Base-by-base conservation (phyloP, 2,113 vertebrate genomes). In the Perognathus longimembris region DNA sequence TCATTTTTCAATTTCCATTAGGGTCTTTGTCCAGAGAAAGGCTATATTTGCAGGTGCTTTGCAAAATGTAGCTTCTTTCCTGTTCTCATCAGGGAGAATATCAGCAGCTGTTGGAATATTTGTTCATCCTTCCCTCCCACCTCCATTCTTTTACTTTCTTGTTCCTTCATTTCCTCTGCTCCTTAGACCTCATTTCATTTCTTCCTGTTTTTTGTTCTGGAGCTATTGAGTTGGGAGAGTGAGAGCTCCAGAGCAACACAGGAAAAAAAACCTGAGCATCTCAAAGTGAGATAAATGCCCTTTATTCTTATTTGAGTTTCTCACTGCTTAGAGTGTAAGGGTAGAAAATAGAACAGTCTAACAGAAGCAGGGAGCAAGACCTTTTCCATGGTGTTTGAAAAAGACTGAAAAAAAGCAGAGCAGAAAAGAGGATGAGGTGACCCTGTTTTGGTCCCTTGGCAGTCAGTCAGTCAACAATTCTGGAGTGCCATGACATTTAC, bases 241-340 rank as follows among this genome's bases (percentile, higher is more conserved):
- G 34, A 95, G 38, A 93, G 45, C 71, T 84, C 64, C 36, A 80
- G 73, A 89, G 74, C 66, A 88, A 28, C 12, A 11, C 22, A 76
- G 45, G 14, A 71, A 70, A 67, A n/a, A 7, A 75, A 76, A 3
- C 6, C 36, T 76, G 75, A 91, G 77, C 45, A 10, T 87, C 80
- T 94, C 90, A 80, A 64, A 94, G 95, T 93, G 89, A 90, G 42
- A 93, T 71, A 94, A 88, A 89, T 95, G 82, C 20, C 86, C 83
- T 96, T 93, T 93, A 95, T 96, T 95, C 87, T 94, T 91, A 82
- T 94, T 94, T 96, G 81, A 94, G 81, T 94, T 96, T 97, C 90
- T 97, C 94, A 95, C 92, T 94, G 75, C 61, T 78, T 93, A 77
- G 88, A 92, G 79, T 94, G 57, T 85, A 94, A 95, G 34, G 73